These are phyloP conservation scores for Notodonta ziczac DNA, from an alignment of 2,888 invertebrate species.

Conservation along the genomic window DNA sequence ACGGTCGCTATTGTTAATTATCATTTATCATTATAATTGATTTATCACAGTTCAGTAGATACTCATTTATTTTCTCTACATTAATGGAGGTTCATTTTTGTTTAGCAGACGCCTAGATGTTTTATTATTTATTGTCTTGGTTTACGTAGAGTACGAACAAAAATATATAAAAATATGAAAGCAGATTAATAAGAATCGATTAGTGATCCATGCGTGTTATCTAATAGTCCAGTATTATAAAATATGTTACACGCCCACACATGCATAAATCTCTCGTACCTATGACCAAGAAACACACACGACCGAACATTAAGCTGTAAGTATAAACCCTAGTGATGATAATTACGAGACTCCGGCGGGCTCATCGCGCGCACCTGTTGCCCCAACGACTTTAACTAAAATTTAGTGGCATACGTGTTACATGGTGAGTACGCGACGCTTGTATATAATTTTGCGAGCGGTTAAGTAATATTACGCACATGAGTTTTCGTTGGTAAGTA, in stretches of 20 bases:
- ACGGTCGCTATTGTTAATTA: slow-evolving; percentile 37
- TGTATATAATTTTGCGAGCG: slow-evolving; percentile 75
- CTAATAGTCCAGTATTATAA: background rate
- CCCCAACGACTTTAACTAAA: slow-evolving; percentile 77
- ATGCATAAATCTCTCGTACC: background rate
- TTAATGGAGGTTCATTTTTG: slow-evolving; percentile 18
- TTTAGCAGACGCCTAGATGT: slow-evolving; percentile 14
- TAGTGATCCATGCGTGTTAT: background rate
- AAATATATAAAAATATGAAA: too few relatives aligned
- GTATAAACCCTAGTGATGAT: slow-evolving; percentile 63
- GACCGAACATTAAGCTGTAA: slow-evolving; percentile 22
- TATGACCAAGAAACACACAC: slow-evolving; percentile 8
- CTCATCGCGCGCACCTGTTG: slow-evolving; percentile 80
- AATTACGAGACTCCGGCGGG: slow-evolving; percentile 71
- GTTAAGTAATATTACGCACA: slow-evolving; percentile 67
- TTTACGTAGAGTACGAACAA: background rate
- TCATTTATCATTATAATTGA: slow-evolving; percentile 37
- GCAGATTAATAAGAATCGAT: background rate
- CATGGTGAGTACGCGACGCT: slow-evolving; percentile 66
- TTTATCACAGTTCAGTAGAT: slow-evolving; percentile 15
- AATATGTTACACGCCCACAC: too few relatives aligned
- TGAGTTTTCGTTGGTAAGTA: slow-evolving; percentile 39
- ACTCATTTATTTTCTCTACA: slow-evolving; percentile 25
- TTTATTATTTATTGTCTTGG: slow-evolving; percentile 5
- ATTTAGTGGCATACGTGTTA: slow-evolving; percentile 79